These are phyloP conservation scores for Caenorhabditis afra DNA, from an alignment of 2,888 invertebrate genomes.

Conservation along the genomic window DNA sequence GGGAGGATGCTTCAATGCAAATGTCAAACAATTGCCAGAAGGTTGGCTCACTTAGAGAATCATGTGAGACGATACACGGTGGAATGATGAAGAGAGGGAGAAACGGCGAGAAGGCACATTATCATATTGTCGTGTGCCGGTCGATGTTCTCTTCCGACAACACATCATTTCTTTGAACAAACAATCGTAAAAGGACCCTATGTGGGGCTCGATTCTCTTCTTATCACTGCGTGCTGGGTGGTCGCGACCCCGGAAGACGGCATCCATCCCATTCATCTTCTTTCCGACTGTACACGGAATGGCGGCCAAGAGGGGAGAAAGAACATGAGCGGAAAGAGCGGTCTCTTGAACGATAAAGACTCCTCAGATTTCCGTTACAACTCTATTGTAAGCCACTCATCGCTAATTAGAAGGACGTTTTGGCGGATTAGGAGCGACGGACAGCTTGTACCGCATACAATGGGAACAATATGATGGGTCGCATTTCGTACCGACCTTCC, in stretches of 20 bases:
- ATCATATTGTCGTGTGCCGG: background rate
- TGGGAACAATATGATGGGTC: slow-evolving; percentile 55
- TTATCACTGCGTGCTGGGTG: slow-evolving; percentile 8
- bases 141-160: too few relatives aligned
- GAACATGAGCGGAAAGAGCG: slow-evolving; percentile 1
- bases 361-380: slow-evolving; percentile 61
- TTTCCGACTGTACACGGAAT: too few relatives aligned
- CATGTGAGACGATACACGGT: too few relatives aligned
- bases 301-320: background rate
- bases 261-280: too few relatives aligned
- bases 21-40: slow-evolving; percentile 8
- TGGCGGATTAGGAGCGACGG: slow-evolving; percentile 47
- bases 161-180: too few relatives aligned
- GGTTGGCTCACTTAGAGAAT: too few relatives aligned
- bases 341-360: slow-evolving; percentile 23
- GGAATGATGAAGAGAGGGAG: too few relatives aligned
- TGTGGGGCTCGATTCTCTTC: background rate
- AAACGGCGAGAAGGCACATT: background rate
- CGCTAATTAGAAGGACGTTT: slow-evolving; percentile 51
- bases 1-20: slow-evolving; percentile 6
- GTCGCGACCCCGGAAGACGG: background rate
- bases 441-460: slow-evolving; percentile 51
- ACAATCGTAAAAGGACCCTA: too few relatives aligned
- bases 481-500: slow-evolving; percentile 26
- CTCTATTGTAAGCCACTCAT: slow-evolving; percentile 60